Base-by-base conservation (phyloP, 2,888 invertebrate species). In the Amphiduros pacificus region DNA sequence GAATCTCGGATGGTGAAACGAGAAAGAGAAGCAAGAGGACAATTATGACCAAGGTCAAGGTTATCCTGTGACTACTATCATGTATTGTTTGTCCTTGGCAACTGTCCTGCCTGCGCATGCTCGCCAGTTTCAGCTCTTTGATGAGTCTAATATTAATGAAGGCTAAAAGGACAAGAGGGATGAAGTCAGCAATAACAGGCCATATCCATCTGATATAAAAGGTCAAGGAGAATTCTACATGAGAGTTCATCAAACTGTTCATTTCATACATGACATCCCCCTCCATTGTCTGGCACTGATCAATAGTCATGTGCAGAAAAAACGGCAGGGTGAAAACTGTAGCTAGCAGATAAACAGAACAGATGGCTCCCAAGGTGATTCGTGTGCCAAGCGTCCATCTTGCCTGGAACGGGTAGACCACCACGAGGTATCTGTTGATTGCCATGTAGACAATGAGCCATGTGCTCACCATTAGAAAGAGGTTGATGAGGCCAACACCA, bases 371-470 rank as follows among this genome's bases (percentile, higher is more conserved):
- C 28, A 87, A 85, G 73, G 87, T 86, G 31, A 78, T 73, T 32
- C 73, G 88, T 20, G 74, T 70, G 31, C 89, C 88, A 77, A 88
- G 85, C 40, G 88, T 85, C 14, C 58, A n/a, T 2, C 65, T 51
- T 2, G 65, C 65, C n/a, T 87, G 86, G 5, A 89, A 88, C 6
- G 90, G 90, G 82, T 88, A 89, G 72, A 90, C 90, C 4, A 90
- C 89, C 64, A 90, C 89, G 29, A 90, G 87, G 80, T 89, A 90
- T 49, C 90, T 85, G 77, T 90, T 90, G 65, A 90, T 85, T 24
- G 90, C 90, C 70, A 91, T 84, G 9, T 89, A 89, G 56, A 90
- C 83, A n/a, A 90, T 86, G 88, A 90, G 88, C 86, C 90, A 87
- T 2, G 90, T 90, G 60, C 90, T 90, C 11, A 89, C 87, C 49